phyloP scores from a whole-genome alignment of 1,140 invertebrate genomes.

The Phenacoccus solenopsis region DNA sequence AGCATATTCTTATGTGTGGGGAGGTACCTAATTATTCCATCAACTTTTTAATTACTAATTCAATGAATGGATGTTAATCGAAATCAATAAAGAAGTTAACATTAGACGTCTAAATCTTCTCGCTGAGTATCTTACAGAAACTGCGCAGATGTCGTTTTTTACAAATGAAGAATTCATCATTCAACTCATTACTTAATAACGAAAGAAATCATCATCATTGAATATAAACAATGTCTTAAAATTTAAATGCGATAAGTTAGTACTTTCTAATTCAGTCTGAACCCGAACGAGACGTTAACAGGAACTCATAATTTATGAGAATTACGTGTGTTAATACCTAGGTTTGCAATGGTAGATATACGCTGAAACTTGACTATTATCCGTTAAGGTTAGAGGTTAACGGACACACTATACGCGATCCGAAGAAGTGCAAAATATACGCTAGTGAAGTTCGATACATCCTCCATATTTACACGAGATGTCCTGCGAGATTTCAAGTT shows the following conservation, averaged over 20 bases:
- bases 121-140: too few relatives aligned
- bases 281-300: neutral
- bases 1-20: too few relatives aligned
- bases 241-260: neutral
- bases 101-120: too few relatives aligned
- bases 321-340: constrained; percentile 5
- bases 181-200: too few relatives aligned
- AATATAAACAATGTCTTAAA: constrained; percentile 7
- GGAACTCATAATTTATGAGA: constrained; percentile 18
- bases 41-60: too few relatives aligned
- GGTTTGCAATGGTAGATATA: neutral
- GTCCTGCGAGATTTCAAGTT: too few relatives aligned
- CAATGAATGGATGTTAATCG: too few relatives aligned
- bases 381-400: constrained; percentile 13
- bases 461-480: neutral
- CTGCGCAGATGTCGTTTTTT: too few relatives aligned
- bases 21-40: too few relatives aligned
- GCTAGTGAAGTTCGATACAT: neutral
- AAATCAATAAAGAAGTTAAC: too few relatives aligned
- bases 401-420: neutral
- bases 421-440: neutral
- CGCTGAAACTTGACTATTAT: constrained; percentile 8
- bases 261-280: constrained; percentile 14
- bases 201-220: neutral
- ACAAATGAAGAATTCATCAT: too few relatives aligned